These are phyloP conservation scores for Embidobia sp. DNA, from an alignment of 2,888 invertebrate species.

Conservation along the genomic window DNA sequence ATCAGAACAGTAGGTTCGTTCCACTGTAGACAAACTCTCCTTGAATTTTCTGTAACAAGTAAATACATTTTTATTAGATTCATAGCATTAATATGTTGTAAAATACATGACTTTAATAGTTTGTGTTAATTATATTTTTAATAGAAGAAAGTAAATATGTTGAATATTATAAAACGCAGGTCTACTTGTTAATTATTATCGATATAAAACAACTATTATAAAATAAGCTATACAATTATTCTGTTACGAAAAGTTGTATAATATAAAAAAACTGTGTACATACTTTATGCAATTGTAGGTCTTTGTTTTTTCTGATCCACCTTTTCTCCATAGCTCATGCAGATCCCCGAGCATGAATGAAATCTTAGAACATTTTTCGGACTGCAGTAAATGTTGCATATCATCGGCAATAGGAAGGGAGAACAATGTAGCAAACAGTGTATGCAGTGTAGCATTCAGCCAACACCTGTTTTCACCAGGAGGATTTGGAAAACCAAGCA, in stretches of 20 bases:
- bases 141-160: too few relatives aligned
- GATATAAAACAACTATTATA: too few relatives aligned
- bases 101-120: too few relatives aligned
- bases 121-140: too few relatives aligned
- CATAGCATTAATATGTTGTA: too few relatives aligned
- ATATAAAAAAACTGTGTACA: too few relatives aligned
- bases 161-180: too few relatives aligned
- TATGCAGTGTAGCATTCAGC: constrained; percentile 75
- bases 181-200: too few relatives aligned
- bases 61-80: neutral
- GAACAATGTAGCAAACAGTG: constrained; percentile 73
- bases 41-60: constrained; percentile 69
- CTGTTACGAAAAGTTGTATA: too few relatives aligned
- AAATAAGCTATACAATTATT: too few relatives aligned
- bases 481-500: constrained; percentile 76
- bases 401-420: constrained; percentile 67
- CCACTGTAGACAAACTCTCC: constrained; percentile 71
- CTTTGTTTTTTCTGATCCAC: constrained; percentile 65
- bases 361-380: constrained; percentile 67
- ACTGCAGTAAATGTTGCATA: constrained; percentile 63
- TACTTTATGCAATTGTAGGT: constrained; percentile 70
- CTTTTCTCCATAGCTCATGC: constrained; percentile 70
- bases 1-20: constrained; percentile 73
- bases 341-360: constrained; percentile 69
- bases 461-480: constrained; percentile 77